A percentile compares a stretch with the other conserved stretches of the same genome.
These are phyloP conservation scores for Ptilonorhynchus violaceus DNA, from an alignment of 2,113 vertebrate species.

Conservation along the genomic window DNA sequence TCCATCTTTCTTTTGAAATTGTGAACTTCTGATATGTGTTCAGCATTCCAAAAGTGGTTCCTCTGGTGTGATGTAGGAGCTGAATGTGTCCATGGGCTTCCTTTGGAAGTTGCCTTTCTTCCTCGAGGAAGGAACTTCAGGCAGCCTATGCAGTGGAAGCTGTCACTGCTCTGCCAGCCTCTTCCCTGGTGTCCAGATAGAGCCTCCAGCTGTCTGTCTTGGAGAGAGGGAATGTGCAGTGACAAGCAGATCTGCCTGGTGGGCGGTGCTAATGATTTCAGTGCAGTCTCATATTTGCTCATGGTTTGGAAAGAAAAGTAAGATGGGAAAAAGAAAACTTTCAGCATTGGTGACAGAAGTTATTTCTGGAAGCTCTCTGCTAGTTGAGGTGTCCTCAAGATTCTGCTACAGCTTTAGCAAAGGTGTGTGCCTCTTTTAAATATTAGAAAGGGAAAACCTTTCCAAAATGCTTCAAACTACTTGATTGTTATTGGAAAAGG, in stretches of 20 bases:
- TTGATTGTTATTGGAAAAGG: not conserved
- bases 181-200: not conserved
- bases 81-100: not conserved
- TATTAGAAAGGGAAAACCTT: not conserved
- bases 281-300: not conserved
- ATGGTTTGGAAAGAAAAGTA: not conserved
- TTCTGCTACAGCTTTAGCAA: not conserved
- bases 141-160: not conserved
- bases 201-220: not conserved
- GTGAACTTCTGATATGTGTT: not conserved
- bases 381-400: not conserved
- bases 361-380: not conserved
- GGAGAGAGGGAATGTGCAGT: not conserved
- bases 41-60: not conserved
- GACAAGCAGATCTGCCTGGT: not conserved
- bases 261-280: slow-evolving; percentile 47
- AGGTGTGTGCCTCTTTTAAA: not conserved
- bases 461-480: not conserved
- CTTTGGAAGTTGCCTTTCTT: not conserved
- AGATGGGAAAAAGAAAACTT: not conserved
- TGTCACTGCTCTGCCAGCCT: not conserved
- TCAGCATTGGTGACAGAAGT: not conserved
- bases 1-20: not conserved
- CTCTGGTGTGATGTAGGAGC: not conserved
- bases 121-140: not conserved